Evolutionary conservation across 2,888 invertebrate species (phyloP), one percentile per base, ranked within the genome.

Genomic region (Acrocera orbiculus): DNA sequence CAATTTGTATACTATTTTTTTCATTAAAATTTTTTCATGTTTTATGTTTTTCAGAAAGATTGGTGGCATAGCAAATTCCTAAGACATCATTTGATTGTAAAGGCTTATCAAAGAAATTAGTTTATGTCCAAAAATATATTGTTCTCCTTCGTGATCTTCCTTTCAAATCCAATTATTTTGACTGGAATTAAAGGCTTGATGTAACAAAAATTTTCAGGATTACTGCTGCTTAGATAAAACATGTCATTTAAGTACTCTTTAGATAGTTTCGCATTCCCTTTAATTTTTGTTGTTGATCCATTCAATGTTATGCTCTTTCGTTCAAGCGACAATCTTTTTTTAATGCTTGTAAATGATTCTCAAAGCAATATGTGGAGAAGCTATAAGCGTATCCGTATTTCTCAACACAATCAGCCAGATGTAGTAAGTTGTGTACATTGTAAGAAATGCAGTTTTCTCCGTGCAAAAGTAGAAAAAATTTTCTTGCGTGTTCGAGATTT

Each of bases 261-360:
- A n/a, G n/a, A n/a, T n/a, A n/a, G n/a, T n/a, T n/a, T n/a, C n/a
- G n/a, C n/a, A n/a, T n/a, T n/a, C n/a, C n/a, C n/a, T n/a, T n/a
- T n/a, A n/a, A n/a, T n/a, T n/a, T n/a, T n/a, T n/a, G n/a, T n/a
- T n/a, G n/a, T n/a, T n/a, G n/a, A n/a, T n/a, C n/a, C n/a, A n/a
- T n/a, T n/a, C n/a, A n/a, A n/a, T n/a, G n/a, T n/a, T n/a, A n/a
- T n/a, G n/a, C n/a, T n/a, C n/a, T n/a, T n/a, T n/a, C n/a, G n/a
- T n/a, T n/a, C n/a, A n/a, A n/a, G n/a, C n/a, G 27, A 13, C 15
- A 5, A 33, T 27, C 27, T 17, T 33, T 33, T 19, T 33, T 33
- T 27, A 27, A 16, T 6, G 7, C 9, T 16, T 16, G 25, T 16
- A 32, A 13, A 14, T 10, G 16, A 19, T 27, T 33, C 11, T 33